Conservation (phyloP, 2,888 invertebrate genomes). For the Cryptus viduatorius region DNA sequence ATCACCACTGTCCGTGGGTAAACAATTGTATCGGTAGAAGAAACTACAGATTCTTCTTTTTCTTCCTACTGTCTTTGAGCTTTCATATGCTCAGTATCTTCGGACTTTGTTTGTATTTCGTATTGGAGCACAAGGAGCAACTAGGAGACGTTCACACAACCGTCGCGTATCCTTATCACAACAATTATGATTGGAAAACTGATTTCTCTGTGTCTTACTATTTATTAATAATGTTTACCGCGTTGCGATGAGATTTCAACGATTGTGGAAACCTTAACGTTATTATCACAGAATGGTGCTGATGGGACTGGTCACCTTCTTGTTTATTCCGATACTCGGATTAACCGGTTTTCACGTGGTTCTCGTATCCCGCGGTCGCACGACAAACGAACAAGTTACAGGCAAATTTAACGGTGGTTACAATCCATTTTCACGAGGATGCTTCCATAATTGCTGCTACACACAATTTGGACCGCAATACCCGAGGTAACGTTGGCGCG, state of each 20-base stretch:
- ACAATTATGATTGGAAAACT: conserved; percentile 17
- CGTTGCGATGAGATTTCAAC: conserved; percentile 41
- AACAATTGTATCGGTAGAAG: conserved; percentile 98
- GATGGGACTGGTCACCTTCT: conserved; percentile 95
- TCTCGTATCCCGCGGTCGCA: conserved; percentile 97
- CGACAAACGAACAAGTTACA: conserved; percentile 99
- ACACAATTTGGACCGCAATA: conserved; percentile 98
- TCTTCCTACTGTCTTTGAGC: conserved; percentile 98
- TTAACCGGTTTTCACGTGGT: conserved; percentile 99
- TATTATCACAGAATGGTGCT: conserved; percentile 90
- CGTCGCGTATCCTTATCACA: conserved; percentile 92
- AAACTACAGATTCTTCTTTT: conserved; percentile 99
- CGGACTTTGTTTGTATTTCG: conserved; percentile 95
- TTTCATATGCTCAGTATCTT: conserved; percentile 99
- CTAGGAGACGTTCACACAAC: conserved; percentile 93
- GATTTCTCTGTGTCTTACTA: conserved; percentile 17
- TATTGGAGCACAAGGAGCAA: conserved; percentile 93
- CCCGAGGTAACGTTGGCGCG: conserved; percentile 91
- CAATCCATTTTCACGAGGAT: conserved; percentile 99
- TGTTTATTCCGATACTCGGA: conserved; percentile 98
- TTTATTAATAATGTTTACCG: not conserved
- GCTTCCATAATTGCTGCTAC: conserved; percentile 97
- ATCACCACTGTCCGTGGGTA: conserved; percentile 99
- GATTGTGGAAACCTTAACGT: conserved; percentile 75
- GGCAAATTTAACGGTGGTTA: conserved; percentile 99